Conservation (phyloP, 2,888 invertebrate genomes). For the Sminthurides aquaticus region DNA sequence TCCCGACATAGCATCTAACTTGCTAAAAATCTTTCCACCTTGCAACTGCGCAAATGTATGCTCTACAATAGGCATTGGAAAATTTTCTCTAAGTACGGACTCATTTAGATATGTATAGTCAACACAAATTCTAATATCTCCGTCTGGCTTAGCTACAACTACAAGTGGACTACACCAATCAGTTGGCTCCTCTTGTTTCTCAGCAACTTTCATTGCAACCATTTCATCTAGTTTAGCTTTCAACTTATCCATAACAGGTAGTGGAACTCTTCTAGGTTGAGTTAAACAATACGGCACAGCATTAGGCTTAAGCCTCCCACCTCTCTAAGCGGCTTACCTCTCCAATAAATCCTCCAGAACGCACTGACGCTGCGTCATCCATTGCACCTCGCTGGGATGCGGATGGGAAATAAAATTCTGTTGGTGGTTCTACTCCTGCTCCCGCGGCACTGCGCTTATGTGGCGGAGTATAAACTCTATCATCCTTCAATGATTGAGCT, state of each 20-base stretch:
- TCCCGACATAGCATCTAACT: background rate
- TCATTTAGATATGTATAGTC: constrained; percentile 8
- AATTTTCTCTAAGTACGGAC: constrained; percentile 13
- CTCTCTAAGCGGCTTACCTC: too few relatives aligned
- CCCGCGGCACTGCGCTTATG: too few relatives aligned
- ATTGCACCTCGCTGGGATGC: too few relatives aligned
- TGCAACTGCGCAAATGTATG: constrained; percentile 17
- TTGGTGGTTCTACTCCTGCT: too few relatives aligned
- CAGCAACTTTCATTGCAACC: constrained; percentile 45
- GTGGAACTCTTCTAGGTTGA: too few relatives aligned
- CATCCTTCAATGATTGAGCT: too few relatives aligned
- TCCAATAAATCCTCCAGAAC: too few relatives aligned
- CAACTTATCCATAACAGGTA: constrained; percentile 44
- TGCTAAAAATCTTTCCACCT: background rate
- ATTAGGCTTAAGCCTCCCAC: too few relatives aligned
- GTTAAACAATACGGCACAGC: too few relatives aligned
- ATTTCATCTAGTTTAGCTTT: constrained; percentile 36
- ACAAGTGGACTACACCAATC: constrained; percentile 46
- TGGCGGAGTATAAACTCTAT: too few relatives aligned
- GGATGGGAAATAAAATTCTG: too few relatives aligned
- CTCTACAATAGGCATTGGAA: constrained; percentile 23
- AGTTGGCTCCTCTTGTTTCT: constrained; percentile 37
- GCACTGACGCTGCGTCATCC: too few relatives aligned
- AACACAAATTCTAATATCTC: constrained; percentile 10
- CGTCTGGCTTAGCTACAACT: constrained; percentile 40